Conservation (phyloP, 2,113 vertebrate species). For the Polypterus senegalus region DNA sequence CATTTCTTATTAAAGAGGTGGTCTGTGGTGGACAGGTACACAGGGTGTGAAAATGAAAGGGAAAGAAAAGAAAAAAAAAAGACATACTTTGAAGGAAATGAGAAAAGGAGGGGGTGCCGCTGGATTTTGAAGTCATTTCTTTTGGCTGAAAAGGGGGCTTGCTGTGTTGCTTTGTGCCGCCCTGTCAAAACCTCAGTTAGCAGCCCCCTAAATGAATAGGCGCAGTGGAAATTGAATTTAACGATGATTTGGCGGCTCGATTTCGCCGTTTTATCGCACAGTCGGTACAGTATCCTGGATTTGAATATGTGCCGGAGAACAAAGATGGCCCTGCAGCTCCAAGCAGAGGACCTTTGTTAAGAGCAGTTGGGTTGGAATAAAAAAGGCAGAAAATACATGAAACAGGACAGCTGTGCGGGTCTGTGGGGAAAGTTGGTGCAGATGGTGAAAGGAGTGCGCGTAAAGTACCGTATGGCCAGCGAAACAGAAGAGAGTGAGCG, state of each 20-base stretch:
- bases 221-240: slow-evolving; percentile 14
- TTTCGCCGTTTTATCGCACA: slow-evolving; percentile 4
- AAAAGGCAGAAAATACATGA: slow-evolving; percentile 47
- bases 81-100: no score
- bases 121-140: slow-evolving; percentile 1
- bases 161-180: background rate
- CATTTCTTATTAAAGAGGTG: background rate
- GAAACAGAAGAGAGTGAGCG: slow-evolving; percentile 29
- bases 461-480: slow-evolving; percentile 37
- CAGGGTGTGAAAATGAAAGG: background rate
- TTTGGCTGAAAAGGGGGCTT: background rate
- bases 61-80: background rate
- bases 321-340: slow-evolving; percentile 14
- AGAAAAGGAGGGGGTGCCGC: background rate
- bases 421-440: slow-evolving; percentile 60
- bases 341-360: slow-evolving; percentile 21
- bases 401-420: slow-evolving; percentile 58
- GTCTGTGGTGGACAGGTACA: background rate
- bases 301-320: slow-evolving; percentile 7
- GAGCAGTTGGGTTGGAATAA: slow-evolving; percentile 24
- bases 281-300: slow-evolving; percentile 3
- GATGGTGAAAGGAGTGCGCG: slow-evolving; percentile 44
- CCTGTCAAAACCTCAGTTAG: slow-evolving; percentile 7
- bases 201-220: slow-evolving; percentile 13
- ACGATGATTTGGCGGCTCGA: slow-evolving; percentile 5